Evolutionary conservation across 2,797 vertebrate species (phyloP), one percentile per base, ranked within the genome.

Genomic region (Cercopithecus hamlyni): DNA sequence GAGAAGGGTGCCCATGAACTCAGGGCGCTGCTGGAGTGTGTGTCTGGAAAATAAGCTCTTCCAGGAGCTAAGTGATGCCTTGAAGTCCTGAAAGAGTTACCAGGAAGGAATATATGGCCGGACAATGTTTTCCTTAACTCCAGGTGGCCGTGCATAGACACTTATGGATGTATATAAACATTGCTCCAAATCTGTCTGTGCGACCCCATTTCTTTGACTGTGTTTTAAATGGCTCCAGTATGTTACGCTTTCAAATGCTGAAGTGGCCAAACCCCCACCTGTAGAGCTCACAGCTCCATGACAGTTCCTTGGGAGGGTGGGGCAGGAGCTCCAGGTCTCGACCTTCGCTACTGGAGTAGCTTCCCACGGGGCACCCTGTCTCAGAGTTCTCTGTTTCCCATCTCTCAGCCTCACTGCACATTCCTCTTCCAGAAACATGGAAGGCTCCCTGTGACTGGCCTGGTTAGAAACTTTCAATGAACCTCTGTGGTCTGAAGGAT

Each of bases 1-100:
- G 48, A 88, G 20, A 13, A 52, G 24, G 1, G 7, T 5, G 9
- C 26, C 77, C 75, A 67, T 52, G 82, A 81, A 58, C 70, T 93
- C 11, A 36, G 79, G 48, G 57, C 27, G 33, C 52, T 19, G 15
- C 52, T 19, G 15, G 77, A 33, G 55, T 11, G 5, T 24, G 17
- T 72, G 36, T 90, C 70, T 85, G 84, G 73, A 82, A 72, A 93
- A 96, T 17, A 3, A 94, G 77, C 61, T 86, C 79, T 90, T 92
- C 73, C 70, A 61, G 50, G 79, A 86, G 79, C 22, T 17, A 45
- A 90, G 57, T 55, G 36, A 43, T 30, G 88, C 45, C 39, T 33
- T 17, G 5, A 87, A 55, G 41, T 58, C 88, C 50, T 58, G 50
- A 88, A 58, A 80, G 92, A 39, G 39, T 70, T 90, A n/a, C 27